phyloP scores from a whole-genome alignment of 2,888 invertebrate species.

The Fabriciana adippe region DNA sequence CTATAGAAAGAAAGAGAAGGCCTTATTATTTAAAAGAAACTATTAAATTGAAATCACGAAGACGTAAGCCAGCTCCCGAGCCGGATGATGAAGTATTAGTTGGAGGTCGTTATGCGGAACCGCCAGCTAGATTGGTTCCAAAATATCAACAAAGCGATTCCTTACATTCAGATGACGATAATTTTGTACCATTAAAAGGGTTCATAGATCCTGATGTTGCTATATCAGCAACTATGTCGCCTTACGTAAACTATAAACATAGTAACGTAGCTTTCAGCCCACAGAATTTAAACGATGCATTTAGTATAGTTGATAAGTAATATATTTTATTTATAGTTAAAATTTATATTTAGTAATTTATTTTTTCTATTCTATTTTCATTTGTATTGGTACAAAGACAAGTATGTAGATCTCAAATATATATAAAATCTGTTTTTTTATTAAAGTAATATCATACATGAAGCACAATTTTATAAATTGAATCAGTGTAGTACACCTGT shows the following conservation, averaged over 20 bases:
- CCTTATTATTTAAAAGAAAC: slow-evolving; percentile 45
- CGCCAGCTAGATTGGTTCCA: slow-evolving; percentile 62
- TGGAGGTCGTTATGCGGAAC: slow-evolving; percentile 52
- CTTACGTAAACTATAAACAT: slow-evolving; percentile 72
- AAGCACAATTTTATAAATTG: slow-evolving; percentile 2
- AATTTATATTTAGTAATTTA: slow-evolving; percentile 6
- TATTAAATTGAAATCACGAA: slow-evolving; percentile 52
- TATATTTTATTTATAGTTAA: slow-evolving; percentile 6
- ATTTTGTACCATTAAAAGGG: slow-evolving; percentile 46
- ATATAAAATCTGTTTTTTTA: not conserved
- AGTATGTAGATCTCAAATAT: slow-evolving; percentile 2
- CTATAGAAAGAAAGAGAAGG: slow-evolving; percentile 48
- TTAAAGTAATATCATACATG: not conserved
- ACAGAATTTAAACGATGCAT: slow-evolving; percentile 75
- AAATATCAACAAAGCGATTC: slow-evolving; percentile 43
- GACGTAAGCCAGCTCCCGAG: slow-evolving; percentile 41
- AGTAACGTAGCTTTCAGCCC: slow-evolving; percentile 76
- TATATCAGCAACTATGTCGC: slow-evolving; percentile 58
- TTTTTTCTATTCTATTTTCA: slow-evolving; percentile 11
- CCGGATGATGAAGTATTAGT: slow-evolving; percentile 46
- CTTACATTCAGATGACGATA: slow-evolving; percentile 49
- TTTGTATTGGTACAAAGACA: slow-evolving; percentile 27
- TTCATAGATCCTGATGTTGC: slow-evolving; percentile 51
- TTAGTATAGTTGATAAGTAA: slow-evolving; percentile 67
- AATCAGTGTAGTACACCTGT: not conserved